Base-by-base conservation (phyloP, 2,797 vertebrate species). In the Sebastes kiyomatsui region DNA sequence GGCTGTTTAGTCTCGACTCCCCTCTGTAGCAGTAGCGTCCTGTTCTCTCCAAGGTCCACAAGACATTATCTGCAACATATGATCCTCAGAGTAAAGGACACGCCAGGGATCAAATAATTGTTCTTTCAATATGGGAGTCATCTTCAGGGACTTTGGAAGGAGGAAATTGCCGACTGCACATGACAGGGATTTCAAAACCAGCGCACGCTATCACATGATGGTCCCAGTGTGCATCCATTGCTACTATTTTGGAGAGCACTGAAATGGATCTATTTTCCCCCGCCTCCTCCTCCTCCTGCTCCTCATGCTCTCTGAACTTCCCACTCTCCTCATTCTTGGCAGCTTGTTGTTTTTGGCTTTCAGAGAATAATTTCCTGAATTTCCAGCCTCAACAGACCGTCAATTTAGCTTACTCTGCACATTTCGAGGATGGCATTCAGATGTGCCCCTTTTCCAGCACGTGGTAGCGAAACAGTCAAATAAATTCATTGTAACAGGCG, bases 261-360 rank as follows among this genome's bases (percentile, higher is more conserved):
- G 76, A 93, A 92, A 90, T 79, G 46, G 83, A 90, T 89, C 89
- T 46, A 42, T 75, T 58, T 61, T 61, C 78, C 73, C 42, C 42
- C 42, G 16, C 83, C 78, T 75, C 64, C 80, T 83, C 67, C 73
- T 61, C 20, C 42, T 18, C 82, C 79, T 83, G 64, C 79, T 82
- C 68, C 73, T 61, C 20, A 1, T 78, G 78, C 86, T 81, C 77
- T 70, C 18, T 85, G 80, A 90, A 88, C 87, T 81, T 86, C 88
- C 87, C 77, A 54, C 84, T 85, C 87, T 75, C 67, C 87, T 91
- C 56, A 67, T 87, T 89, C 59, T 64, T 76, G 79, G 72, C 74
- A 82, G 77, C 78, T 83, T 94, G 92, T 93, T 94, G 92, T 87
- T 91, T 94, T 95, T 96, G 95, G 93, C 92, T 85, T 86, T 75